Base-by-base conservation (phyloP, 2,113 vertebrate species). In the Grallaria varia region DNA sequence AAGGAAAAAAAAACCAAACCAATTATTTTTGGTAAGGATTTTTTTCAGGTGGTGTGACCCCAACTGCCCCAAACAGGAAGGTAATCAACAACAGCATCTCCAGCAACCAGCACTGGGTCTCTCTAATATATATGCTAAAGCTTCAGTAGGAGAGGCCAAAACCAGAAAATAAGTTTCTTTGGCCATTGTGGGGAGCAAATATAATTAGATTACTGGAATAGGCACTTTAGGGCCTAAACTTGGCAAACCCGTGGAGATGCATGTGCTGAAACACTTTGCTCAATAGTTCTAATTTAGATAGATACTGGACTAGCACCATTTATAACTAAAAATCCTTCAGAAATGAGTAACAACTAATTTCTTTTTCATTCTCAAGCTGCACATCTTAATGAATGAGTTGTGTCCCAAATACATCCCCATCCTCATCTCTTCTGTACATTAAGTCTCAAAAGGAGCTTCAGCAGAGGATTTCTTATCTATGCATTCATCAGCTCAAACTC, bases 401-500 rank as follows among this genome's bases (percentile, higher is more conserved):
- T 84, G 77, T 87, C 73, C 76, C 76, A 64, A 72, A 78, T 40
- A 60, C 7, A 1, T 75, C 73, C 69, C 78, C 56, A 78, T 89
- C 82, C 66, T 96, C 86, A 23, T 93, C 74, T 84, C 76, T 40
- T 95, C 88, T 93, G 44, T 79, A 53, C 25, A 95, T 93, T 94
- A 94, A 82, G 84, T 96, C 83, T 90, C 75, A 81, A 89, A 78
- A 90, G 84, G 19, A 89, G 49, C 80, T 93, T 59, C 83, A 88
- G 75, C 20, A 31, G 69, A 96, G 77, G 74, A 35, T 83, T 91
- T 77, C 91, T 95, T 93, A 95, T 96, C 94, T 93, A 2, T 59
- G 56, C 68, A 85, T 95, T 76, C 95, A 96, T 97, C 94, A 92
- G 63, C 40, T 91, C 67, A 14, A 45, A 74, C 87, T 96, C 89